Conservation (phyloP, 2,888 invertebrate genomes). For the Mimas tiliae region DNA sequence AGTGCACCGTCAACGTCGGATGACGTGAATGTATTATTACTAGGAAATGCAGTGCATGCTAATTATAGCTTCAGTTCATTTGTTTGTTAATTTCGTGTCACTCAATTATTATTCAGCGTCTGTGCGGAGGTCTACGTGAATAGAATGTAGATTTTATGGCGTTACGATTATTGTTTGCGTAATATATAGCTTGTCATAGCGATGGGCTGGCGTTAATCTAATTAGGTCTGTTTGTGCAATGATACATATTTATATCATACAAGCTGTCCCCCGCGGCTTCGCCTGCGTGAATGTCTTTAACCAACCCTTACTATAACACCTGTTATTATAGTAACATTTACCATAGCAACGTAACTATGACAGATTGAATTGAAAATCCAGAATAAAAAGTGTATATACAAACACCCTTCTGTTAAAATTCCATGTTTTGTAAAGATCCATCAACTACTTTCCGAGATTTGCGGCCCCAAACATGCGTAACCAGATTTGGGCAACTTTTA, state of each 20-base stretch:
- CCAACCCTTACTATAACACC: no score
- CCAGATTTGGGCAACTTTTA: no score
- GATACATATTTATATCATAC: neutral
- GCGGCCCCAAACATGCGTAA: no score
- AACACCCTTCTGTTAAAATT: no score
- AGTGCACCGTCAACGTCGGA: constrained; percentile 34
- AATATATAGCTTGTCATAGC: neutral
- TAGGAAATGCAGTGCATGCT: constrained; percentile 36
- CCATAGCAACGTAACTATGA: no score
- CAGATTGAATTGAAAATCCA: no score
- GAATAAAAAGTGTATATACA: no score
- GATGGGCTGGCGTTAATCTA: neutral
- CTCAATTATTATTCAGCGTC: constrained; percentile 25
- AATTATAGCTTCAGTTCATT: constrained; percentile 35
- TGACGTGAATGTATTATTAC: constrained; percentile 37
- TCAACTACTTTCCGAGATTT: no score
- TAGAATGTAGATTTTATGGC: neutral
- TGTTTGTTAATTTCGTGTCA: constrained; percentile 43
- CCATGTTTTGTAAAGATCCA: no score
- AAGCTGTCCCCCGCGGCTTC: no score
- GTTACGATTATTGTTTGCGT: constrained; percentile 1
- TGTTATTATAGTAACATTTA: no score
- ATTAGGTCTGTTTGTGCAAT: neutral
- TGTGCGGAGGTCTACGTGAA: neutral
- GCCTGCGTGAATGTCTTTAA: no score